Evolutionary conservation across 2,888 invertebrate genomes (phyloP).

Genomic region (Gymnocheta viridis): DNA sequence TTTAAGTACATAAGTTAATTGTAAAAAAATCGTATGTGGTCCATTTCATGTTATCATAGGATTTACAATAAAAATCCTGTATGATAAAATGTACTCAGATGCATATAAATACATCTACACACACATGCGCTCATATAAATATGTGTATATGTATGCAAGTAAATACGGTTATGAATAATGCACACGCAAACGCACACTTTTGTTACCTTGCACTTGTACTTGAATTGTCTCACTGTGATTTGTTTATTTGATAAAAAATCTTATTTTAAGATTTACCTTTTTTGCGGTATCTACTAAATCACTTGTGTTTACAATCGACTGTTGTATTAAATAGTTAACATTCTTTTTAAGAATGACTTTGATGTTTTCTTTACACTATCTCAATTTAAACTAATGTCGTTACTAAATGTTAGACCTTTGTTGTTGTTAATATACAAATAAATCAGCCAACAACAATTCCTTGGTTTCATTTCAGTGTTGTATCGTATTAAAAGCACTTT

Average conservation of each 20-base stretch:
- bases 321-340: not conserved
- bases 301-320: not conserved
- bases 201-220: constrained; percentile 53
- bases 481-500: constrained; percentile 13
- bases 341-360: constrained; percentile 33
- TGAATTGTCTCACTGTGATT: not conserved
- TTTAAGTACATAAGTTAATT: no score
- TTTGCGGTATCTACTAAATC: not conserved
- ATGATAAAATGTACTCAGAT: not conserved
- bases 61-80: no score
- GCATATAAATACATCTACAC: not conserved
- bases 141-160: not conserved
- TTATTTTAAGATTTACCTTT: not conserved
- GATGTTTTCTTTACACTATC: constrained; percentile 58
- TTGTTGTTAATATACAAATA: constrained; percentile 44
- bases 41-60: not conserved
- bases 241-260: constrained; percentile 4
- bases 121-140: not conserved
- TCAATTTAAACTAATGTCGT: constrained; percentile 59
- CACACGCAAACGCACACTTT: not conserved
- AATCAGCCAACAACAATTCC: constrained; percentile 28
- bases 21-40: not conserved
- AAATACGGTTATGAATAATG: not conserved
- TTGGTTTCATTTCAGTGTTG: constrained; percentile 48
- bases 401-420: constrained; percentile 36